phyloP scores from a whole-genome alignment of 1,140 invertebrate genomes.

The Euura lappo region DNA sequence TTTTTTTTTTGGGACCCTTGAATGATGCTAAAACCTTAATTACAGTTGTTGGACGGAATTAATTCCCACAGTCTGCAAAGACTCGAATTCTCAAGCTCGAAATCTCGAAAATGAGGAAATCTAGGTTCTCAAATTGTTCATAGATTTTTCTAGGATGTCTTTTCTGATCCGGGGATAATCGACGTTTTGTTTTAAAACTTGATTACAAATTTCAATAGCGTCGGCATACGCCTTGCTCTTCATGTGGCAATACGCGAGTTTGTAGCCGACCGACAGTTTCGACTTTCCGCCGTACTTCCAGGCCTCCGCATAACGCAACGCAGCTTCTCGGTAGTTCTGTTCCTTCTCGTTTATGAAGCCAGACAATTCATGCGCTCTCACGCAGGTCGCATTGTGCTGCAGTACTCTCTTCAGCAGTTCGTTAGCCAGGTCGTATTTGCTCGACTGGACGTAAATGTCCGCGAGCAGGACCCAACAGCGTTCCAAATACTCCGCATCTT shows the following conservation, averaged over 20 bases:
- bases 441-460: constrained; percentile 89
- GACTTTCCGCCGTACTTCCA: constrained; percentile 83
- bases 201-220: constrained; percentile 83
- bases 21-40: no score
- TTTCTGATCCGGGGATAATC: constrained; percentile 92
- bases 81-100: background rate
- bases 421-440: constrained; percentile 85
- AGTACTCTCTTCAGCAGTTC: constrained; percentile 83
- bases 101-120: constrained; percentile 23
- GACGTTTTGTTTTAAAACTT: constrained; percentile 81
- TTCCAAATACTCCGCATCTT: constrained; percentile 95
- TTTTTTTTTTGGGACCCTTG: no score
- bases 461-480: constrained; percentile 92
- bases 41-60: no score
- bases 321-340: constrained; percentile 88
- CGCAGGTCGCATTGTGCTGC: constrained; percentile 89
- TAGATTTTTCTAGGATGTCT: constrained; percentile 94
- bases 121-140: constrained; percentile 78
- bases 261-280: constrained; percentile 88
- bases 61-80: no score
- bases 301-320: constrained; percentile 81
- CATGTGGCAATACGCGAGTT: constrained; percentile 89
- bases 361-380: constrained; percentile 88
- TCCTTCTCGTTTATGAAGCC: constrained; percentile 92
- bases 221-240: constrained; percentile 91